Base-by-base conservation (phyloP, 2,797 vertebrate species). In the Paguma larvata region DNA sequence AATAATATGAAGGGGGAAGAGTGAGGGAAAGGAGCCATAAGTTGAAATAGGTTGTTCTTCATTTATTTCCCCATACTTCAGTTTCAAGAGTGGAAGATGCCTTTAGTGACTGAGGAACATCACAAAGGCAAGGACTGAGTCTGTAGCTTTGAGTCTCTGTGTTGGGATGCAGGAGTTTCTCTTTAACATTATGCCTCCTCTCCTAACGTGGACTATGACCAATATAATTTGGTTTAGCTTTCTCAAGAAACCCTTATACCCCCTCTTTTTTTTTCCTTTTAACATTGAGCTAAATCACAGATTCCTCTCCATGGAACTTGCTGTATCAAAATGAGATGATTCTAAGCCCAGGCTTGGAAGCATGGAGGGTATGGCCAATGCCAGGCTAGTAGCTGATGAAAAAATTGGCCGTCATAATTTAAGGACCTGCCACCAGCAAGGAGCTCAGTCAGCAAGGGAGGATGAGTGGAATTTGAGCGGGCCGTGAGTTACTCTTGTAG, bases 101-200 rank as follows among this genome's bases (percentile, higher is more conserved):
- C 4, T 38, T 65, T 19, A 46, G 6, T 44, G n/a, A 21, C 78
- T 41, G 73, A 86, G 25, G 2, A 51, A 15, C 5, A 18, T 21
- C 3, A 23, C 38, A 46, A 32, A 85, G 6, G 4, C 10, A 16
- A 18, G 21, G 21, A n/a, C 10, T 41, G 12, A 8, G 63, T 84
- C 56, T 59, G 11, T 51, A 38, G 7, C 27, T 34, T 85, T 1
- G 53, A 56, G 5, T 77, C 5, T 12, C 23, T 68, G 27, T 34
- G 16, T 59, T 53, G 62, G 4, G 27, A 79, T 23, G 6, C 3
- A 79, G 25, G 8, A 65, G 23, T 67, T 79, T 41, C 14, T 73
- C 19, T 68, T 19, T 53, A 10, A 65, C 1, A 12, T 5, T 13
- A 6, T 13, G 4, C 9, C 8, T 6, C n/a, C 0, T 41, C 27